Evolutionary conservation across 2,113 vertebrate genomes (phyloP).

Genomic region (Elaphurus davidianus): DNA sequence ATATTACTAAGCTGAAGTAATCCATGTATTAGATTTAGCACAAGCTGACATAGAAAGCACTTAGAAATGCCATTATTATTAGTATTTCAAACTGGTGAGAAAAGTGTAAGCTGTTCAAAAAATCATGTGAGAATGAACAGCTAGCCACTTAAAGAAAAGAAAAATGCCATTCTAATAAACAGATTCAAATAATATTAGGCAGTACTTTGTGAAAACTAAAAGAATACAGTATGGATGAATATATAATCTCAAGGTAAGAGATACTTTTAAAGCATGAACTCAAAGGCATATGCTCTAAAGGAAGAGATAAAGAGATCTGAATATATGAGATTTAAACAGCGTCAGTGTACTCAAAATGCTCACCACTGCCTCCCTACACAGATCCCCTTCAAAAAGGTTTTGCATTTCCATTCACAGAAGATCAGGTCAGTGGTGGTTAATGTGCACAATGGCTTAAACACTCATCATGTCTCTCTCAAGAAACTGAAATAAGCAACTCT

Average conservation of each 20-base stretch:
- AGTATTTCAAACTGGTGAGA: conserved; percentile 15
- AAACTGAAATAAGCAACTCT: background rate
- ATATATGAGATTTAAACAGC: background rate
- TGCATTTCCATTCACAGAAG: background rate
- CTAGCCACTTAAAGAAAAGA: background rate
- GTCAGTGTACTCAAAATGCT: background rate
- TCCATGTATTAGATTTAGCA: background rate
- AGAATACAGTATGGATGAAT: background rate
- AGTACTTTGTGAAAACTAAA: background rate
- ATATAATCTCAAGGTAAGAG: background rate
- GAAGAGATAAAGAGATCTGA: background rate
- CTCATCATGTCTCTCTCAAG: background rate
- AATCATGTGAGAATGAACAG: background rate
- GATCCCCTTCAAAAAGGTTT: background rate
- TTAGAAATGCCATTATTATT: background rate
- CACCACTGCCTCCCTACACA: background rate
- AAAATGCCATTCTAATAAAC: background rate
- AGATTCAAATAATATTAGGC: background rate
- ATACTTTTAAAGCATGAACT: background rate
- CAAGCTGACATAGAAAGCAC: background rate
- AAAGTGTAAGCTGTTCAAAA: conserved; percentile 23
- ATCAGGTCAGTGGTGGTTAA: background rate
- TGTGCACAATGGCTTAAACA: background rate
- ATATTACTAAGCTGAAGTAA: background rate
- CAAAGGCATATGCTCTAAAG: background rate